Evolutionary conservation across 2,113 vertebrate species (phyloP), one percentile per base, ranked within the genome.

Genomic region (Onychostoma macrolepis): DNA sequence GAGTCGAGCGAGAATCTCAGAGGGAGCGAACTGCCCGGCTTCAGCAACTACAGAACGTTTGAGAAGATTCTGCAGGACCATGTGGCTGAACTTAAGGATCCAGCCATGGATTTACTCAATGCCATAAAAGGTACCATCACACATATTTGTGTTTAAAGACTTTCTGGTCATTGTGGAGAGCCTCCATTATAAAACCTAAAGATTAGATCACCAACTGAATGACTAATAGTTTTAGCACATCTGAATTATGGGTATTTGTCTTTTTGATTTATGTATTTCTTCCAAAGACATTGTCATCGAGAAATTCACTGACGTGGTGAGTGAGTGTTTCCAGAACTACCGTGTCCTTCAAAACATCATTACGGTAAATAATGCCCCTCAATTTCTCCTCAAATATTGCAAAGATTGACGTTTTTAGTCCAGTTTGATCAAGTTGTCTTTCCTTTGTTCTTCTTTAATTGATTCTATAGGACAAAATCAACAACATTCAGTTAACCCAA

Each of bases 401-500:
- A 53, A 53, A 53, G 1, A 53, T 15, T 4, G 0, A 1, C 5
- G 13, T 17, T 15, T 50, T 17, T 53, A 53, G 5, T 53, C 4
- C 50, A 53, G 5, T 6, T 53, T 17, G 5, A 53, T 80, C 11
- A 84, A 38, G 7, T 30, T 36, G 0, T 19, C 48, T 53, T 19
- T 33, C 7, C 12, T 58, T 9, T 58, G 2, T 58, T n/a, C 36
- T 30, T 33, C 4, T 36, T 50, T 11, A 15, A 4, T 28, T 67
- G 7, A 30, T 12, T 75, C 36, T 10, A 2, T 75, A 91, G 90
- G 77, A 88, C 61, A 91, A 91, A 88, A 89, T 90, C 10, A 63
- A 90, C n/a, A 75, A 90, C 43, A 88, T 90, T 43, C 89, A 89
- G 33, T 88, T 80, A 3, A 90, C 24, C 2, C 90, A 90, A 17